These are phyloP conservation scores for Luscinia megarhynchos DNA, from an alignment of 2,797 vertebrate genomes.

Conservation along the genomic window DNA sequence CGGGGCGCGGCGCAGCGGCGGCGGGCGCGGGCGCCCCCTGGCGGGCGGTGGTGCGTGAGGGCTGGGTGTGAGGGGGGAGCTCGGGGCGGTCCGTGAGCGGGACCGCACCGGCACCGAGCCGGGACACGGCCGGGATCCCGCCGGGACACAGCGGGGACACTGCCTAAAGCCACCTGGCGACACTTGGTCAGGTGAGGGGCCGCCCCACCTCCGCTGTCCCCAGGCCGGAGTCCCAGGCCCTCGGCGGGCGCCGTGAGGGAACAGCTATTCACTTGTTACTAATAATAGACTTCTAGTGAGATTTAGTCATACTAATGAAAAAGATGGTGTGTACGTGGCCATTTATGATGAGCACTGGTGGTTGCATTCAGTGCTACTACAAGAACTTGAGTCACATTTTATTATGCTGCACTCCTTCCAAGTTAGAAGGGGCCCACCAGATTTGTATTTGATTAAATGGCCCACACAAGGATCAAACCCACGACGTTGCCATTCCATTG, in stretches of 20 bases:
- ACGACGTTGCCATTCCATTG: accelerated
- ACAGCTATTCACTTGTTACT: accelerated
- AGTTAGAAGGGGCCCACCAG: accelerated
- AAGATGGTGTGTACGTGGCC: too few relatives aligned
- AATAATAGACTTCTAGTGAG: too few relatives aligned
- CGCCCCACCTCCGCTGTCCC: accelerated
- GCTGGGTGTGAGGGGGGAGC: neutral
- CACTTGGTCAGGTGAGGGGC: conserved; percentile 78
- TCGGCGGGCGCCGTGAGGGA: too few relatives aligned
- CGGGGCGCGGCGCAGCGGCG: too few relatives aligned
- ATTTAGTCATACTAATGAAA: neutral
- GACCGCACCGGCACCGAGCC: accelerated
- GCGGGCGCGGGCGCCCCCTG: neutral
- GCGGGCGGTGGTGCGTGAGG: neutral
- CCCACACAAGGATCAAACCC: accelerated
- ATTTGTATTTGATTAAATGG: too few relatives aligned
- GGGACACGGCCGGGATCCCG: accelerated
- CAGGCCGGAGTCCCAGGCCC: too few relatives aligned
- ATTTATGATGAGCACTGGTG: neutral
- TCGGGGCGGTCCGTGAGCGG: neutral
- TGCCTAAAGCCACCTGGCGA: conserved; percentile 18
- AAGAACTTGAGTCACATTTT: neutral
- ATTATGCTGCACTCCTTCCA: too few relatives aligned
- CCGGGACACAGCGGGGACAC: neutral
- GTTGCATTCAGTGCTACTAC: accelerated